phyloP scores from a whole-genome alignment of 64 coral and sea anemone species.

The Dendrophyllia cribrosa region DNA sequence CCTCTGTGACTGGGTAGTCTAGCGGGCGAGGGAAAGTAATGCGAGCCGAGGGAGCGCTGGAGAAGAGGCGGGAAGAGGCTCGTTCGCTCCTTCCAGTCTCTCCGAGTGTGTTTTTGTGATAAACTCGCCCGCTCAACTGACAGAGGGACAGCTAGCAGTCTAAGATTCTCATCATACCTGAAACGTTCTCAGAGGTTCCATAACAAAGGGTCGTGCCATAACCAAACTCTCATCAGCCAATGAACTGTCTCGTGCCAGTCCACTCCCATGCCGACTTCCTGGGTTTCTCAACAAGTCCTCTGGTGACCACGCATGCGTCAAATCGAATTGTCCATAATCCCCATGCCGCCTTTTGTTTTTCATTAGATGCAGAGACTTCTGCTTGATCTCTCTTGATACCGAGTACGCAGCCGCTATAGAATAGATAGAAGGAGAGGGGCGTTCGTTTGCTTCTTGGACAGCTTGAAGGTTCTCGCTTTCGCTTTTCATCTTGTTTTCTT shows the following conservation, averaged over 20 bases:
- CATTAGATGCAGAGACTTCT: conserved; percentile 75
- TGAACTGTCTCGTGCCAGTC: conserved; percentile 44
- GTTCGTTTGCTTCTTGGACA: conserved; percentile 41
- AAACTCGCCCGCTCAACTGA: too few species aligned
- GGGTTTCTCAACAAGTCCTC: conserved; percentile 50
- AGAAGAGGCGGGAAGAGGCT: too few species aligned
- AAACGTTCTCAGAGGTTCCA: conserved; percentile 56
- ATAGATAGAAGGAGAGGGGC: conserved; percentile 48
- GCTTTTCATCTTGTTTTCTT: conserved; percentile 13
- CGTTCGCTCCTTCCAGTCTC: too few species aligned
- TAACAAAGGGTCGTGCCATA: conserved; percentile 57
- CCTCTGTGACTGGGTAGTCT: too few species aligned
- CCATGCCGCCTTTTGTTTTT: conserved; percentile 76
- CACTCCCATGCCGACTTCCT: conserved; percentile 42
- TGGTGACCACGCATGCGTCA: conserved; percentile 85
- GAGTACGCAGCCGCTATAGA: conserved; percentile 66
- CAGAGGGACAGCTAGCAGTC: too few species aligned
- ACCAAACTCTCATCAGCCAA: conserved; percentile 31
- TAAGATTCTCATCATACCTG: conserved; percentile 39
- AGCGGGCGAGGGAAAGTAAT: too few species aligned
- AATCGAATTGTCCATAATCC: conserved; percentile 90
- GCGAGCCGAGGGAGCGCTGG: too few species aligned
- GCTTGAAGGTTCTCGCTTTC: conserved; percentile 20
- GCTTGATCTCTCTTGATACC: conserved; percentile 75
- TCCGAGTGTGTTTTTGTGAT: too few species aligned